Conservation (phyloP, 1,140 invertebrate species). For the Brachionus sp. region DNA sequence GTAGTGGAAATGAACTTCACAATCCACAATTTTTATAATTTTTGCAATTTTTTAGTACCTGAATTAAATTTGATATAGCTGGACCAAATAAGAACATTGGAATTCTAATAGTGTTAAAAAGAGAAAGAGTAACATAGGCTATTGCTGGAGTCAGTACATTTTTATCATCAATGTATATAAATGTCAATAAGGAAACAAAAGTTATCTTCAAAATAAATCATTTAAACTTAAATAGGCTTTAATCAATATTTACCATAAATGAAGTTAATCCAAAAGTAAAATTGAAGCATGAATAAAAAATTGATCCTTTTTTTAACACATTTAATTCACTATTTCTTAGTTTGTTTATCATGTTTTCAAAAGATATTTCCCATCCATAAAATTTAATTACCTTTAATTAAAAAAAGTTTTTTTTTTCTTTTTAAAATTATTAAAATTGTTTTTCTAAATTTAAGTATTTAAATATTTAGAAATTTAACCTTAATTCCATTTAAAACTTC, state of each 20-base stretch:
- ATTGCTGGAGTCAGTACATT: slow-evolving; percentile 56
- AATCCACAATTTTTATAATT: too few relatives aligned
- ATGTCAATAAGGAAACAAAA: slow-evolving; percentile 56
- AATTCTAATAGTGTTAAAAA: slow-evolving; percentile 95
- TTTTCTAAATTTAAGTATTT: neutral
- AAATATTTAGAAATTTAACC: too few relatives aligned
- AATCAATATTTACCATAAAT: slow-evolving; percentile 21
- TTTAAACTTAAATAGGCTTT: too few relatives aligned
- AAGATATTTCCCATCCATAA: slow-evolving; percentile 60
- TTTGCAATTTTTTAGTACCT: neutral
- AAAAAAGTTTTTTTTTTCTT: neutral
- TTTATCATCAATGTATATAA: slow-evolving; percentile 53
- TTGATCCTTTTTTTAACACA: slow-evolving; percentile 54
- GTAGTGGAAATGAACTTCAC: too few relatives aligned
- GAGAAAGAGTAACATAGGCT: slow-evolving; percentile 86
- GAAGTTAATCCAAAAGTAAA: slow-evolving; percentile 21
- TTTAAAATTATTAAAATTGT: neutral
- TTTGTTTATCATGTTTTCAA: slow-evolving; percentile 58
- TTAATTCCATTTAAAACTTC: slow-evolving; percentile 61
- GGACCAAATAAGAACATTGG: slow-evolving; percentile 67
- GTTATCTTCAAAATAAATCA: slow-evolving; percentile 26
- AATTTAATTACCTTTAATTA: slow-evolving; percentile 51
- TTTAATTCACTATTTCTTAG: slow-evolving; percentile 59
- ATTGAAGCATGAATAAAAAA: neutral
- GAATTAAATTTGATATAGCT: slow-evolving; percentile 55